Percentiles rank a stretch among this genome's conserved stretches.
Evolutionary conservation across 2,797 vertebrate species (phyloP).

Genomic region (Gymnothorax javanicus): DNA sequence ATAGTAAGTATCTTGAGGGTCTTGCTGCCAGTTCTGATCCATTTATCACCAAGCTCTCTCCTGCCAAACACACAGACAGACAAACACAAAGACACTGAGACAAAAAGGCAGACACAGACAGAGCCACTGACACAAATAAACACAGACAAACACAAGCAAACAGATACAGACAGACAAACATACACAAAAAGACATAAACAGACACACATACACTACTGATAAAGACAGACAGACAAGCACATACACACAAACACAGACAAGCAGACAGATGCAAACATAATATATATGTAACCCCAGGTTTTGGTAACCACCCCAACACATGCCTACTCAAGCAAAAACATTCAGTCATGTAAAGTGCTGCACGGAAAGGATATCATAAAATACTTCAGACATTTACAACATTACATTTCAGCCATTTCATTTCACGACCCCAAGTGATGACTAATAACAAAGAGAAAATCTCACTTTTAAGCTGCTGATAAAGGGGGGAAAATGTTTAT

Average conservation of each 20-base stretch:
- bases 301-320: background rate
- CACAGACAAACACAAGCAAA: background rate
- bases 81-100: background rate
- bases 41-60: background rate
- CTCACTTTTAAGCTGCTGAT: background rate
- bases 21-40: background rate
- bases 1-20: background rate
- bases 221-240: background rate
- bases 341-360: background rate
- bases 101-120: background rate
- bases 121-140: background rate
- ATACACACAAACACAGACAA: background rate
- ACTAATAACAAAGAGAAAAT: background rate
- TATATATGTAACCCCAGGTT: background rate
- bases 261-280: background rate
- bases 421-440: background rate
- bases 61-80: background rate
- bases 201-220: slow-evolving; percentile 1
- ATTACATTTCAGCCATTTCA: background rate
- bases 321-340: background rate
- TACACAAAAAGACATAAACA: background rate
- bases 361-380: background rate
- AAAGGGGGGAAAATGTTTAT: background rate
- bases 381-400: background rate
- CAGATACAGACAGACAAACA: background rate